Conservation (phyloP, 2,113 vertebrate genomes). For the Pangasianodon hypophthalmus region DNA sequence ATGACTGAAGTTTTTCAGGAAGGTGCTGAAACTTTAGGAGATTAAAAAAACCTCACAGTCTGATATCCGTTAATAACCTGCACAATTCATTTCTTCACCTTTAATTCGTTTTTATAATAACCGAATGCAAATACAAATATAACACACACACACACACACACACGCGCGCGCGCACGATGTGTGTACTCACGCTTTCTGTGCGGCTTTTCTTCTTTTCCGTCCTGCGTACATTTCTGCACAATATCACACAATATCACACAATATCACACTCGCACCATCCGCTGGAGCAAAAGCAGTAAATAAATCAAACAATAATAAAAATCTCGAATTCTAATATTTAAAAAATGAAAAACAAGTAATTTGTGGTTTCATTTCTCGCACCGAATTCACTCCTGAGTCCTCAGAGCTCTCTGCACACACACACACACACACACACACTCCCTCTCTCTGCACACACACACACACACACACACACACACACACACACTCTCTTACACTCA, state of each 20-base stretch:
- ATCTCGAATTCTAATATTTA: background rate
- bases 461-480: background rate
- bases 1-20: too few species aligned
- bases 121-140: background rate
- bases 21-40: background rate
- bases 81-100: background rate
- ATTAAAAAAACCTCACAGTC: background rate
- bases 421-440: slow-evolving; percentile 2
- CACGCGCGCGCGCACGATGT: background rate
- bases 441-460: too few species aligned
- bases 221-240: slow-evolving; percentile 57
- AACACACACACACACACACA: background rate
- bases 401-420: background rate
- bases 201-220: slow-evolving; percentile 60
- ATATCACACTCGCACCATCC: too few species aligned
- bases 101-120: background rate
- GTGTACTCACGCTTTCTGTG: slow-evolving; percentile 57
- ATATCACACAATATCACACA: background rate
- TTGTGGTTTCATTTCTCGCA: background rate
- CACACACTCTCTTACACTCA: background rate
- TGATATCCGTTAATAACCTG: background rate
- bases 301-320: background rate
- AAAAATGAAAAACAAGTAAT: background rate
- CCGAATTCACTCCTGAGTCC: background rate
- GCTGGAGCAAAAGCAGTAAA: background rate